A percentile compares a stretch with the other conserved stretches of the same genome.
Conservation (phyloP, 2,797 vertebrate species). For the Poecile montanus region DNA sequence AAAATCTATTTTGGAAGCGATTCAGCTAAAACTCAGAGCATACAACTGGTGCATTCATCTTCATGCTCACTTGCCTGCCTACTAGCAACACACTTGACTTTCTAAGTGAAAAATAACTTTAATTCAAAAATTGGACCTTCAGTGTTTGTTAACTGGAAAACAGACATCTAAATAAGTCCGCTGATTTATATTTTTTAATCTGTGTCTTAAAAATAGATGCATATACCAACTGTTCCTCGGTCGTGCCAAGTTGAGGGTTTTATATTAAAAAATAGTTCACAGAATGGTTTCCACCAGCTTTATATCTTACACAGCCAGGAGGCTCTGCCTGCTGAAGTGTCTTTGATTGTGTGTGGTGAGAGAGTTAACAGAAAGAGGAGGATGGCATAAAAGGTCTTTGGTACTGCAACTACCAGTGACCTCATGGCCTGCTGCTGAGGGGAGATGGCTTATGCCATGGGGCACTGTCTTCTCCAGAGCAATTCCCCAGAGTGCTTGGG, state of each 20-base stretch:
- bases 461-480: background rate
- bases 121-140: background rate
- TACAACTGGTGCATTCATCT: conserved; percentile 4
- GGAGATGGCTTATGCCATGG: background rate
- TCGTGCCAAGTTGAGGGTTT: background rate
- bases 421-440: background rate
- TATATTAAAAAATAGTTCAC: background rate
- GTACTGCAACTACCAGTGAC: background rate
- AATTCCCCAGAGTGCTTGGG: background rate
- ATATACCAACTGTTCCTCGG: background rate
- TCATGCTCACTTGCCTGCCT: background rate
- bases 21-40: conserved; percentile 11
- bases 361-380: background rate
- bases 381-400: background rate
- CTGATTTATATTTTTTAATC: background rate
- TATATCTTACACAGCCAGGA: background rate
- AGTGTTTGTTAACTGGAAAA: background rate
- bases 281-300: background rate
- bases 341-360: background rate
- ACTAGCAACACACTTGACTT: background rate
- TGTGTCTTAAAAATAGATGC: background rate
- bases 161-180: background rate
- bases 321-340: background rate
- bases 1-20: background rate
- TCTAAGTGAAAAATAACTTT: background rate